Conservation (phyloP, 1,140 invertebrate species). For the Heliconius eleuchia region DNA sequence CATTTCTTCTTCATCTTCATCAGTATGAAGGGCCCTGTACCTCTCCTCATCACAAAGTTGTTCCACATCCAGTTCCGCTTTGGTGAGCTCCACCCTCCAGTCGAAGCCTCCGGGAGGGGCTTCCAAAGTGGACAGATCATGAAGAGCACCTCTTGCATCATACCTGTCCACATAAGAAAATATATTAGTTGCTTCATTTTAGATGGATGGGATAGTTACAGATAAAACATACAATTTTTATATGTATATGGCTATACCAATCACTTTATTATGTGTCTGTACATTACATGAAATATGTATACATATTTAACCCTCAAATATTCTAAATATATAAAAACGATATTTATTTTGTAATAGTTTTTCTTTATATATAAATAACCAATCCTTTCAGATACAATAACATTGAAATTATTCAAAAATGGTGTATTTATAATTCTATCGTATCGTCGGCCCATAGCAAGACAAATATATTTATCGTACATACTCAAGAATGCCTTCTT, state of each 20-base stretch:
- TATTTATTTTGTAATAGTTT: too few relatives aligned
- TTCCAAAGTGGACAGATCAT: constrained; percentile 88
- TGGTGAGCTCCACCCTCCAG: constrained; percentile 85
- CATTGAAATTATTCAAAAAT: neutral
- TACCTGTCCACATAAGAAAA: constrained; percentile 87
- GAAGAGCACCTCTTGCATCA: constrained; percentile 95
- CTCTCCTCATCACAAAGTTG: constrained; percentile 94
- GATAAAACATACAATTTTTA: neutral
- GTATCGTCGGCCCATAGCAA: constrained; percentile 20
- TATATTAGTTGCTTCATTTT: neutral
- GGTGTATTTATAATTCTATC: constrained; percentile 2
- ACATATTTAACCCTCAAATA: neutral
- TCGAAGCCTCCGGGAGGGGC: constrained; percentile 88
- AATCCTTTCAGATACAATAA: neutral
- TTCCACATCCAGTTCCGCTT: constrained; percentile 91
- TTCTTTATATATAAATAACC: neutral
- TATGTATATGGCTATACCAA: neutral
- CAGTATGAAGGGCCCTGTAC: constrained; percentile 92
- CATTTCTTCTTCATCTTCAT: constrained; percentile 92
- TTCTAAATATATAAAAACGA: neutral
- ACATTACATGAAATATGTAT: neutral
- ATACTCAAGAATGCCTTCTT: constrained; percentile 69
- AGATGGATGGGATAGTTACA: neutral
- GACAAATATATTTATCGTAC: constrained; percentile 46
- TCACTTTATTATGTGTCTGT: neutral